phyloP scores from a whole-genome alignment of 1,140 invertebrate genomes.

The Drosophila hydei region DNA sequence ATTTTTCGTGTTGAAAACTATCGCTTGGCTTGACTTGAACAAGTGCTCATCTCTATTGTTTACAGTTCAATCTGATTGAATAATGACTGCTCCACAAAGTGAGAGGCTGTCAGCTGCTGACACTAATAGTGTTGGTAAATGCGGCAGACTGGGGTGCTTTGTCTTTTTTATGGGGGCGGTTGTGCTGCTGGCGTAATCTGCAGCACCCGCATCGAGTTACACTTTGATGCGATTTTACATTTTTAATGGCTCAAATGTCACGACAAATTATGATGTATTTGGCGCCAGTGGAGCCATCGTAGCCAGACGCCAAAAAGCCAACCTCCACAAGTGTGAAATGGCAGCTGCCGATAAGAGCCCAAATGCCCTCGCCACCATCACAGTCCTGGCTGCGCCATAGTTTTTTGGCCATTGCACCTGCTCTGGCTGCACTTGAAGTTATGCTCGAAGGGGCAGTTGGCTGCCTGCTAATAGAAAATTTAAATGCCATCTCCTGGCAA shows the following conservation, averaged over 20 bases:
- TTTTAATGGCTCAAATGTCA: constrained; percentile 63
- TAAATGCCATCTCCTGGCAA: constrained; percentile 45
- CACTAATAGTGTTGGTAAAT: constrained; percentile 64
- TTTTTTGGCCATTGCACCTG: constrained; percentile 25
- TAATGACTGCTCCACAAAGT: constrained; percentile 63
- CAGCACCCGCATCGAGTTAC: constrained; percentile 50
- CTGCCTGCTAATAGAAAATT: constrained; percentile 69
- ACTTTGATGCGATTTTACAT: constrained; percentile 64
- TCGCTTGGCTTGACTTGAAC: not conserved
- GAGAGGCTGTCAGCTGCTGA: constrained; percentile 20
- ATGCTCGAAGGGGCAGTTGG: constrained; percentile 2
- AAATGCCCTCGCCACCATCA: not conserved
- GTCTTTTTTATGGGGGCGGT: constrained; percentile 1
- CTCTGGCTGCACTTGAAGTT: constrained; percentile 6
- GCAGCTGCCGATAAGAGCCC: constrained; percentile 30
- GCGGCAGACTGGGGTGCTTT: constrained; percentile 5
- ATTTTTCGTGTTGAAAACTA: not conserved
- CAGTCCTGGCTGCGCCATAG: constrained; percentile 8
- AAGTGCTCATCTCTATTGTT: constrained; percentile 5
- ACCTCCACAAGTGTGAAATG: constrained; percentile 34
- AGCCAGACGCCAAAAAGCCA: constrained; percentile 1
- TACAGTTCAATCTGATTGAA: constrained; percentile 67
- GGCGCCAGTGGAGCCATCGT: constrained; percentile 45
- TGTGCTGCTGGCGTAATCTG: constrained; percentile 10
- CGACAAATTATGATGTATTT: constrained; percentile 71